These are phyloP conservation scores for Barypeithes pellucidus DNA, from an alignment of 2,888 invertebrate genomes.

Conservation along the genomic window DNA sequence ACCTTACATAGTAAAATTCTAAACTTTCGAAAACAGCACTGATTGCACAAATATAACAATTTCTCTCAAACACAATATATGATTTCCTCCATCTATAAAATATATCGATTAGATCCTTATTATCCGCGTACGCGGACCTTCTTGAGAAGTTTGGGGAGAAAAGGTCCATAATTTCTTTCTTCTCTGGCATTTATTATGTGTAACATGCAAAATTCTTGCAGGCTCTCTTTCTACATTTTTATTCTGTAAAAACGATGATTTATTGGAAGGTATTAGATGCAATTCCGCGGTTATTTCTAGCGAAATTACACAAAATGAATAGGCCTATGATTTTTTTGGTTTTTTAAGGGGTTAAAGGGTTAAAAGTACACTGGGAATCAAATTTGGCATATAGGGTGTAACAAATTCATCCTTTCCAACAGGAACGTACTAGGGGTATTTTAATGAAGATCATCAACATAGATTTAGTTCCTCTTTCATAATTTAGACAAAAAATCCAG, in stretches of 20 bases:
- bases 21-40: conserved; percentile 42
- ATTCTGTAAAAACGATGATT: conserved; percentile 7
- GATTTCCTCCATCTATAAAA: conserved; percentile 24
- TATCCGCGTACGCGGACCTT: conserved; percentile 8
- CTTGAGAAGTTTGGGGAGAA: conserved; percentile 11
- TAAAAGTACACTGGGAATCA: too few species aligned
- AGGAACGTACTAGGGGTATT: too few species aligned
- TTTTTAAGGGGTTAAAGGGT: too few species aligned
- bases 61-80: conserved; percentile 18
- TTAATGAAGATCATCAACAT: too few species aligned
- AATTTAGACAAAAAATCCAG: too few species aligned
- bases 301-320: too few species aligned
- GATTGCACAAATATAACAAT: conserved; percentile 13
- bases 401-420: too few species aligned
- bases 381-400: too few species aligned
- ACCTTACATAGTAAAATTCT: too few species aligned
- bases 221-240: conserved; percentile 17
- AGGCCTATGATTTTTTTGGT: too few species aligned
- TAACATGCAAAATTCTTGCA: conserved; percentile 26
- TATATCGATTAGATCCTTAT: conserved; percentile 41
- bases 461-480: too few species aligned
- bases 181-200: conserved; percentile 34
- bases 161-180: conserved; percentile 34
- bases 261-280: conserved; percentile 19
- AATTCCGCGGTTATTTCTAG: background rate